Evolutionary conservation across 2,888 invertebrate species (phyloP), one percentile per base, ranked within the genome.

Genomic region (Liodrosophila aerea): DNA sequence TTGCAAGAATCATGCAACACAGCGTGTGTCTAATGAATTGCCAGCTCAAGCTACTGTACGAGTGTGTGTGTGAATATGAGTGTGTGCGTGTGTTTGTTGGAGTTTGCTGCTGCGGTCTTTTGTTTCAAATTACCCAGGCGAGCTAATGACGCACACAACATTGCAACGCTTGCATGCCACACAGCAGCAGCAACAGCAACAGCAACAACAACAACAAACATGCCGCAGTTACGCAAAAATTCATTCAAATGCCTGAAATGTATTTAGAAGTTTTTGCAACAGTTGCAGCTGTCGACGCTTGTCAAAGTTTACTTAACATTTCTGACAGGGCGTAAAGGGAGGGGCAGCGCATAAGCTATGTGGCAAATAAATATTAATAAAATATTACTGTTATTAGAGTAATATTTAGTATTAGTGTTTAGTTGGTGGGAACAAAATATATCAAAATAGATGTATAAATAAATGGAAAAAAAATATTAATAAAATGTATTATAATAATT

Each of bases 1-100:
- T 74, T 76, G 74, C 80, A 68, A 60, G 75, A 81, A 63, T 81
- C 78, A 84, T 81, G 85, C 64, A 72, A 73, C 76, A 56, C 85
- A 85, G 78, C 78, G 69, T 78, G 78, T 69, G 85, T 53, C 78
- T 85, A 82, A 82, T 82, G 75, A 85, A 72, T 74, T 76, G 67
- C 65, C 84, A 66, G 40, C 40, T 31, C 27, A 8, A 3, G 18
- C 18, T 12, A 40, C 9, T 37, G 9, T 39, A 13, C 40, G 40
- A 52, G 36, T 34, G 52, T 34, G 4, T 22, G n/a, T 31, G 40
- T 45, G 44, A 47, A 50, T 57, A 45, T 50, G n/a, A n/a, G n/a
- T n/a, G n/a, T n/a, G n/a, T n/a, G 11, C 41, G 31, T 58, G 40
- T 51, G 27, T 43, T 13, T 8, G 11, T 7, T 33, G 9, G 16